Base-by-base conservation (phyloP, 2,888 invertebrate species). In the Syritta pipiens region DNA sequence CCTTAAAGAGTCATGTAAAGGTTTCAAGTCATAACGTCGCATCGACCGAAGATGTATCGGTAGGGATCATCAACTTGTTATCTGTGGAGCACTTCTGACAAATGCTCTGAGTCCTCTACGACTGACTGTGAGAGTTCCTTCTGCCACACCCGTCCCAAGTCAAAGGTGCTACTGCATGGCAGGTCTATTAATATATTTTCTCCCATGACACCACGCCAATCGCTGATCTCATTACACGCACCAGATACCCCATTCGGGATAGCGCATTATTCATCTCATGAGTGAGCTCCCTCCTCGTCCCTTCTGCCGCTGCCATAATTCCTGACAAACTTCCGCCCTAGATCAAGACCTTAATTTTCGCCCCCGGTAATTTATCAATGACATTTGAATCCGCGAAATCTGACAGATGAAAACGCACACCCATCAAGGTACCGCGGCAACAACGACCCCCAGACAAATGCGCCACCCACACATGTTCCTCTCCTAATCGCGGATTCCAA, bases 351-450 rank as follows among this genome's bases (percentile, higher is more conserved):
- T 55, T 72, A 77, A 77, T 77, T 77, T 77, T 65, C 59, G n/a
- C n/a, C 40, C 59, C 26, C 28, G 59, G 77, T 67, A 67, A 79
- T 79, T 74, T 79, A 72, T 79, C 79, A 79, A 74, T 55, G 74
- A 67, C 74, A 74, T 60, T 48, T 77, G 48, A 49, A 60, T 60
- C 53, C 44, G 51, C 57, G 48, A 63, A 60, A 46, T 40, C 65
- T 51, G 44, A 69, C 57, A 76, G 22, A 37, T 9, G 30, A n/a
- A 32, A 46, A 26, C 22, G 37, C 44, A 49, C 14, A 57, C 63
- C 44, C 44, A 6, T 40, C 65, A 46, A 49, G 28, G 40, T 57
- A 26, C 24, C 63, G 65, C 35, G 46, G 55, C 26, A 44, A 26
- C 24, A 20, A 35, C 19, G 5, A 30, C 9, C 32, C 4, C 7